These are phyloP conservation scores for Epinotia bilunana DNA, from an alignment of 2,888 invertebrate species.

Conservation along the genomic window DNA sequence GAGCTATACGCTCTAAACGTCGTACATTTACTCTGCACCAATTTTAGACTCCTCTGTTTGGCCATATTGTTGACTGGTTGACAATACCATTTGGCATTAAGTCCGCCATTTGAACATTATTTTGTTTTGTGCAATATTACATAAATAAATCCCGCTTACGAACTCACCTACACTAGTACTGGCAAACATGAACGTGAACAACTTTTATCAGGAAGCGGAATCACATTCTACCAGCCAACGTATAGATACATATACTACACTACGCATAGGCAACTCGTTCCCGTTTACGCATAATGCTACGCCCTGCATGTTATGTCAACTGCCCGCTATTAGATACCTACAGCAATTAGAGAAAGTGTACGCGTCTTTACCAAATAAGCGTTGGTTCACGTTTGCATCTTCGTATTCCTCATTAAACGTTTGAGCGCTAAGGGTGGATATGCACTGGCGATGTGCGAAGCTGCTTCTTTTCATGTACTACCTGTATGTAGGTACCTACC, in stretches of 20 bases:
- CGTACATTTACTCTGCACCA: no score
- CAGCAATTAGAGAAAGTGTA: conserved; percentile 42
- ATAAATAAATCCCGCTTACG: background rate
- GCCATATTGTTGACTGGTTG: no score
- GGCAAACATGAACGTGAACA: conserved; percentile 43
- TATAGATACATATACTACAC: conserved; percentile 7
- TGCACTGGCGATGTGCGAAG: no score
- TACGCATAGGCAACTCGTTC: conserved; percentile 32
- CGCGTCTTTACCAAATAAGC: conserved; percentile 27
- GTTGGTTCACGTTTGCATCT: conserved; percentile 13
- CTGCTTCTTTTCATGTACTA: no score
- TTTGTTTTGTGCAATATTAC: no score
- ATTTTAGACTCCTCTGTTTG: no score
- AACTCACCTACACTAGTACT: background rate
- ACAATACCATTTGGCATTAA: no score
- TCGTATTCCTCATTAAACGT: background rate
- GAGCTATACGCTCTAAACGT: no score
- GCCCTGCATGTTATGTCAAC: conserved; percentile 39
- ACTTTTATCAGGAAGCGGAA: conserved; percentile 64
- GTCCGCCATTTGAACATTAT: no score
- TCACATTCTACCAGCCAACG: conserved; percentile 20
- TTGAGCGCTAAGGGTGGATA: no score
- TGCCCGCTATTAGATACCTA: conserved; percentile 32
- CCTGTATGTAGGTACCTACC: no score
- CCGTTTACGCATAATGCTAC: conserved; percentile 36